Evolutionary conservation across 2,888 invertebrate genomes (phyloP), one percentile per base, ranked within the genome.

Genomic region (Archips xylosteana): DNA sequence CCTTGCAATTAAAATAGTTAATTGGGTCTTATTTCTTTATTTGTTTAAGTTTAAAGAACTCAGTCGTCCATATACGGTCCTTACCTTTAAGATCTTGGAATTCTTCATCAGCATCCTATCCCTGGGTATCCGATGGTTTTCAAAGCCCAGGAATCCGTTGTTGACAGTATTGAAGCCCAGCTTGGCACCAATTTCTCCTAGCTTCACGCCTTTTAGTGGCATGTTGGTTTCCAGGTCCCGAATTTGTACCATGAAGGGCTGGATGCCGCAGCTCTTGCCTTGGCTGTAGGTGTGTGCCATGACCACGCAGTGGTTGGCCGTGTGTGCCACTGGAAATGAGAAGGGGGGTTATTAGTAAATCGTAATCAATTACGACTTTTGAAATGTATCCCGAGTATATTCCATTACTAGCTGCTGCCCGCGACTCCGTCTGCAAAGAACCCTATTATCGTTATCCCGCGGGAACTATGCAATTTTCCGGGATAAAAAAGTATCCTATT

Each of bases 141-240:
- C 96, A 75, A 99, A 97, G 0, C 97, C 97, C 71, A 99, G 94
- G 87, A 97, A 99, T 0, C 99, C 99, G 87, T 99, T 99, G 86
- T 99, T 99, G 3, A 97, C 97, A 0, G 96, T 96, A 82, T 98
- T 97, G 95, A 97, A 98, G 4, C 98, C 98, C 47, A 99, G 94
- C 85, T 99, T 99, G 0, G 97, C 97, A 0, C 99, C 99, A 77
- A 99, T 99, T 89, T 99, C 99, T 0, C 99, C 99, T 72, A 99
- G 95, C 85, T 97, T 97, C 70, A 99, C 96, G 82, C 98, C 98
- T 6, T 96, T 96, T 81, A 99, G 83, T 0, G 98, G 98, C 87
- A 96, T 92, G 83, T 99, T 98, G 0, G 98, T 98, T n/a, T 98
- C 96, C 85, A 97, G 96, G 81, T 98, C 97, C 77, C 99, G 95